phyloP scores from a whole-genome alignment of 2,797 vertebrate genomes.

The Fratercula arctica region DNA sequence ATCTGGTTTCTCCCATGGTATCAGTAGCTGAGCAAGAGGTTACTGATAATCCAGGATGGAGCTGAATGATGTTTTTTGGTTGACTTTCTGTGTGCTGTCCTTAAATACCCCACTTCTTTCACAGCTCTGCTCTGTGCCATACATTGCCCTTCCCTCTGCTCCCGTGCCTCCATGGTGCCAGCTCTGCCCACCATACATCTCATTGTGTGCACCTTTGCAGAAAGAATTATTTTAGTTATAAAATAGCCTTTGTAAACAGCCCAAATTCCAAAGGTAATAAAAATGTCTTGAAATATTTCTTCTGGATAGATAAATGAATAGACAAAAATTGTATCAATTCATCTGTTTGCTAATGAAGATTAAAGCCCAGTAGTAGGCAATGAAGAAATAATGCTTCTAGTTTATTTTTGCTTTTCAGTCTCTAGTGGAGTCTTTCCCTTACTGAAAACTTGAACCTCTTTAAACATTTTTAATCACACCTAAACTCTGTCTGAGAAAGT shows the following conservation, averaged over 20 bases:
- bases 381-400: neutral
- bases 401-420: neutral
- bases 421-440: neutral
- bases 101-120: neutral
- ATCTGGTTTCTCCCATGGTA: neutral
- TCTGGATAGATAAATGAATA: neutral
- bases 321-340: neutral
- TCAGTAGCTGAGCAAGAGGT: neutral
- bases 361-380: neutral
- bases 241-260: neutral
- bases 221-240: neutral
- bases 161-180: rapidly evolving
- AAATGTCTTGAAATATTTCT: neutral
- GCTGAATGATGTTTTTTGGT: neutral
- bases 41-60: neutral
- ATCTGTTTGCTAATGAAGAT: neutral
- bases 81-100: neutral
- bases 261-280: neutral
- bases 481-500: neutral
- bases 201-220: neutral
- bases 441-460: neutral
- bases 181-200: neutral
- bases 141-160: neutral
- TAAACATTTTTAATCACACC: neutral
- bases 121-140: neutral